Evolutionary conservation across 2,113 vertebrate species (phyloP).

Genomic region (Heterochromis multidens): DNA sequence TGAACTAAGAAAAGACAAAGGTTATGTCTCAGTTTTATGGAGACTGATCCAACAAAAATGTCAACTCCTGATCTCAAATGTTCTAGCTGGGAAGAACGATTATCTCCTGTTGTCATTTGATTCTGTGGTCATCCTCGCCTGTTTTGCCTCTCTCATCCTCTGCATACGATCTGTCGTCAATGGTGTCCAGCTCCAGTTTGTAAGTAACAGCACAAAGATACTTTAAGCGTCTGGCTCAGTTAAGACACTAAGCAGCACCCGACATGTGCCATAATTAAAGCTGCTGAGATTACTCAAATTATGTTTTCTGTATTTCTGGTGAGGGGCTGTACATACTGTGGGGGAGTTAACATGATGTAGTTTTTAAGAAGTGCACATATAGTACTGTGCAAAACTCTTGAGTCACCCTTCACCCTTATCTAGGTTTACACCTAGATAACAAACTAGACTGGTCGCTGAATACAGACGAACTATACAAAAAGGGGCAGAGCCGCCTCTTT

Average conservation of each 20-base stretch:
- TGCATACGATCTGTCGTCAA: slow-evolving; percentile 83
- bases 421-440: too few species aligned
- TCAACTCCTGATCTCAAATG: neutral
- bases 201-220: slow-evolving; percentile 60
- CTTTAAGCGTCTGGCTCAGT: neutral
- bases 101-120: slow-evolving; percentile 87
- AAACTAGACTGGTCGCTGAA: too few species aligned
- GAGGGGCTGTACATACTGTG: neutral
- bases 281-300: neutral
- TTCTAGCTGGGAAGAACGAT: slow-evolving; percentile 83
- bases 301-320: neutral
- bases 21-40: neutral
- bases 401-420: neutral
- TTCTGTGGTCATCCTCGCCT: slow-evolving; percentile 83
- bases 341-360: neutral
- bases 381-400: neutral
- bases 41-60: neutral
- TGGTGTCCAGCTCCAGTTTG: slow-evolving; percentile 86
- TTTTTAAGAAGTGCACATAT: neutral
- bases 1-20: neutral
- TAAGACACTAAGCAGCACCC: neutral
- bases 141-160: slow-evolving; percentile 84
- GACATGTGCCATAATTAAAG: neutral
- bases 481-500: too few species aligned
- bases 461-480: too few species aligned